Evolutionary conservation across 2,888 invertebrate genomes (phyloP), one percentile per base, ranked within the genome.

Genomic region (Poecilobothrus nobilitatus): DNA sequence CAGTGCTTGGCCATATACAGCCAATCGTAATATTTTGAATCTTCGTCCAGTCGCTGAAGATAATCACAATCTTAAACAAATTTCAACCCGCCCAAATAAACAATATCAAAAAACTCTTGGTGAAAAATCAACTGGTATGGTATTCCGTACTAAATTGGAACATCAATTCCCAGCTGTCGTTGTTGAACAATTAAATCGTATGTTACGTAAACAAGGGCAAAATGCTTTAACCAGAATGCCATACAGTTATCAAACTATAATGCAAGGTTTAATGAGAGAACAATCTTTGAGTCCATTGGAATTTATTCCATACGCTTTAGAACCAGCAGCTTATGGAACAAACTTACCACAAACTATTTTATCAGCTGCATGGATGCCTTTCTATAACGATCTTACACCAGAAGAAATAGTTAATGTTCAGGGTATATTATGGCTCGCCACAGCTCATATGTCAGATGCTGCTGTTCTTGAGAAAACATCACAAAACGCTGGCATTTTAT

Each of bases 1-100:
- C 79, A 87, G 87, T 75, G 84, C 85, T 1, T 84, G 85, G 82
- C 90, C 91, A 8, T 91, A 87, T 79, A 87, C 87, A 18, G 79
- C 87, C 1, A 83, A 80, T 72, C 84, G 86, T 74, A 84, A 87
- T 74, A 85, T 87, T 73, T 82, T 86, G 65, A 79, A 82, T 20
- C 77, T 87, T 65, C 80, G 83, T 66, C 85, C 89, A 6, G 77
- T 85, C 33, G 79, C 84, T 34, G 82, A 83, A 68, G 82, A 84
- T 68, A 77, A 7, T n/a, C 69, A 82, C 18, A 76, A 82, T 64
- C 83, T 85, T 8, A 83, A 84, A 74, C 70, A 84, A 21, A 80
- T 86, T 68, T 68, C 80, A 75, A 72, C 83, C 78, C 75, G 78
- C 76, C n/a, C 76, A 74, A 18, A 76, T 76, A 53, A 73, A 78